Evolutionary conservation across 2,113 vertebrate genomes (phyloP).

Genomic region (Chrysemys picta): DNA sequence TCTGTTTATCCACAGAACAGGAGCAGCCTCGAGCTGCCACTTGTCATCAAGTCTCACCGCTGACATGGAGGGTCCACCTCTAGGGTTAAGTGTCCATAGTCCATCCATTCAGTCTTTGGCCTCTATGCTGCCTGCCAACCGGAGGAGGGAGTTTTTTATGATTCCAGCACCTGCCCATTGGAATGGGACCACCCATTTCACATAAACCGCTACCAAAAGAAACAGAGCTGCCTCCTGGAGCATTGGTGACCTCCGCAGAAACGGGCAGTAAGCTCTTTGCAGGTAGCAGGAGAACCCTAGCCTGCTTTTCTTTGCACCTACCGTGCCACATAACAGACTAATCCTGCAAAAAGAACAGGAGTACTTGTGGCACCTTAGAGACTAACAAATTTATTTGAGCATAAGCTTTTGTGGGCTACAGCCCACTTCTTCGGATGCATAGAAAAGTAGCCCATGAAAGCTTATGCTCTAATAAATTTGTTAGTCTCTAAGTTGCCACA

Average conservation of each 20-base stretch:
- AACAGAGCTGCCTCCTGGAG: background rate
- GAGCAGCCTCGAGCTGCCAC: background rate
- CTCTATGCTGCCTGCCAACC: background rate
- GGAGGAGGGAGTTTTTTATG: rapidly evolving
- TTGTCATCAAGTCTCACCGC: background rate
- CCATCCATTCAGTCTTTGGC: background rate
- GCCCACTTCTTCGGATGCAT: too few species aligned
- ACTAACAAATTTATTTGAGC: too few species aligned
- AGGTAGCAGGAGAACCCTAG: background rate
- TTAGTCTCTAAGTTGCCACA: too few species aligned
- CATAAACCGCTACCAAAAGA: background rate
- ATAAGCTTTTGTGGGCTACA: too few species aligned
- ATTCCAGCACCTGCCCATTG: background rate
- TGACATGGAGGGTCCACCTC: background rate
- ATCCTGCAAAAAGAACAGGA: background rate
- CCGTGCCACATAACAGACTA: rapidly evolving
- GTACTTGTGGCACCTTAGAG: too few species aligned
- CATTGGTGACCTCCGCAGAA: background rate
- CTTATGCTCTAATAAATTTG: too few species aligned
- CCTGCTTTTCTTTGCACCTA: background rate
- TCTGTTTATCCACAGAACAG: slow-evolving; percentile 17
- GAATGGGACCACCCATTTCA: background rate
- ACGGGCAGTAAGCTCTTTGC: background rate
- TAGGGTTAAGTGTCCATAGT: background rate
- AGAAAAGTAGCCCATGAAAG: too few species aligned